Conservation (phyloP, 2,888 invertebrate species). For the Pandemis cinnamomeana region DNA sequence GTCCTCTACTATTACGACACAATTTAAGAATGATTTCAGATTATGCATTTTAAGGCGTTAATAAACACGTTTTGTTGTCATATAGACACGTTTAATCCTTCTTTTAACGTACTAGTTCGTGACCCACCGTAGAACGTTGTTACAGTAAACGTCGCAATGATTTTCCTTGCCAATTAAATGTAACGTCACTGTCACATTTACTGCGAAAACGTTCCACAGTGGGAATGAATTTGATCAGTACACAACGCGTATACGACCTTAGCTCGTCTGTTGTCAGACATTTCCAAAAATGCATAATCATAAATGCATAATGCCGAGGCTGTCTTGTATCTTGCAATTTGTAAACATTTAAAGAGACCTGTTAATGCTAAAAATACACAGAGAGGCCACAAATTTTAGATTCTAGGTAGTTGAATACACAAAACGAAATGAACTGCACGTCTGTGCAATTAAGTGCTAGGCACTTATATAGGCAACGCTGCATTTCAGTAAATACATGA, state of each 20-base stretch:
- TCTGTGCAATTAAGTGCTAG: slow-evolving; percentile 30
- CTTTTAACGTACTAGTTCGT: no score
- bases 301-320: neutral
- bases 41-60: no score
- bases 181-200: no score
- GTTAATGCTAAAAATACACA: slow-evolving; percentile 31
- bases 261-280: neutral
- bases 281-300: neutral
- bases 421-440: slow-evolving; percentile 23
- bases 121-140: no score
- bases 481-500: slow-evolving; percentile 10
- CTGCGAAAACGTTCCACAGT: no score
- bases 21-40: neutral
- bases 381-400: slow-evolving; percentile 38
- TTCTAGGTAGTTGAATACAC: slow-evolving; percentile 27
- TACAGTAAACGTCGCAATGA: no score
- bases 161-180: no score
- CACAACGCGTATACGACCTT: no score
- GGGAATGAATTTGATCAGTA: no score
- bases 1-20: neutral
- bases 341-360: slow-evolving; percentile 7
- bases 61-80: no score
- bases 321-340: neutral
- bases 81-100: no score
- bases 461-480: slow-evolving; percentile 32